Conservation (phyloP, 1,140 invertebrate species). For the Bombus consobrinus region DNA sequence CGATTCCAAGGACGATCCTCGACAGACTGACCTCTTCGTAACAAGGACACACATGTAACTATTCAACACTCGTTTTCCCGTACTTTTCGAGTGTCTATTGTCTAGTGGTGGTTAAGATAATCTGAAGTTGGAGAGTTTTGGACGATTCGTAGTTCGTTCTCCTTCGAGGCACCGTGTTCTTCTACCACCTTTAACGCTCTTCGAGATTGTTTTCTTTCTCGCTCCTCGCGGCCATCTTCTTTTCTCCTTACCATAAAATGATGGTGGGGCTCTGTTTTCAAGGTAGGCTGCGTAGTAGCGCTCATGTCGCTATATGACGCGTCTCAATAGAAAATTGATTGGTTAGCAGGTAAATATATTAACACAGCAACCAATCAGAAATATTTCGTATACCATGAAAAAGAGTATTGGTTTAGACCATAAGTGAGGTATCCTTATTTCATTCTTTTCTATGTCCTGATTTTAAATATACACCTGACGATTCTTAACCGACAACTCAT, state of each 20-base stretch:
- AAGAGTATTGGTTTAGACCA: neutral
- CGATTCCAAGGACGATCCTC: conserved; percentile 55
- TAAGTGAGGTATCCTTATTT: neutral
- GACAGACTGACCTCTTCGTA: conserved; percentile 41
- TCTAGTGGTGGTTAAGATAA: neutral
- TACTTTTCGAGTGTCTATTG: conserved; percentile 21
- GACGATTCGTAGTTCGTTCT: conserved; percentile 37
- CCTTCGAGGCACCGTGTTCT: conserved; percentile 46
- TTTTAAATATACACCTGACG: conserved; percentile 5
- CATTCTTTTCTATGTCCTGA: neutral
- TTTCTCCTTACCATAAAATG: conserved; percentile 12
- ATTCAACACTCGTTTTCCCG: conserved; percentile 33
- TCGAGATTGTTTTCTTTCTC: conserved; percentile 53
- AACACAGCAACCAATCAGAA: neutral
- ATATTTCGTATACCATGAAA: neutral
- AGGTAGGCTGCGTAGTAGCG: conserved; percentile 12
- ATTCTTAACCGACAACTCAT: conserved; percentile 4
- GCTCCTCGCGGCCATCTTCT: conserved; percentile 47
- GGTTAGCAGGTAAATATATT: neutral
- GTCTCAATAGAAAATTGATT: conserved; percentile 13
- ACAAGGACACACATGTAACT: conserved; percentile 52
- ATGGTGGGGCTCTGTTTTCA: conserved; percentile 23
- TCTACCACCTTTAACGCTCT: conserved; percentile 52
- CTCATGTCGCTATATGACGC: conserved; percentile 25
- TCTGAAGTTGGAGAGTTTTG: conserved; percentile 2